Conservation (phyloP, 2,113 vertebrate genomes). For the Salvelinus alpinus region DNA sequence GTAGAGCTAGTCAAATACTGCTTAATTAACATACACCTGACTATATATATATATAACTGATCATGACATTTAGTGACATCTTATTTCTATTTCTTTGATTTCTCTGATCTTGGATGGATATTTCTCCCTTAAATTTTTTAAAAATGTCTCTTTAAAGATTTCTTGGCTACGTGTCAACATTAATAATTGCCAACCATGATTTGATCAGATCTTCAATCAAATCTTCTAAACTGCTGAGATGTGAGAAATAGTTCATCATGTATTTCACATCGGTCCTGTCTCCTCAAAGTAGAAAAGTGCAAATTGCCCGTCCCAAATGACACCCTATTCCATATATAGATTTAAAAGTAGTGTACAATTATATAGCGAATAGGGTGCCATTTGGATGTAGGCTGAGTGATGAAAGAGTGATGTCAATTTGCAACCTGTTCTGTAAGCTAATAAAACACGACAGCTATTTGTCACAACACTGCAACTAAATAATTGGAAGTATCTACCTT, state of each 20-base stretch:
- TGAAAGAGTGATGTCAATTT: too few species aligned
- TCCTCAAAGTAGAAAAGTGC: conserved; percentile 6
- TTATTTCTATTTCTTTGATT: conserved; percentile 18
- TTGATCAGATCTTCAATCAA: conserved; percentile 33
- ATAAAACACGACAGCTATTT: too few species aligned
- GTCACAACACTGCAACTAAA: too few species aligned
- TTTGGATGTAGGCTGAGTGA: too few species aligned
- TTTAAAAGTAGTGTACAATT: too few species aligned
- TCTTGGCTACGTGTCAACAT: conserved; percentile 7
- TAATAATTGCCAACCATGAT: conserved; percentile 36
- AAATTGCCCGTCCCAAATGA: neutral
- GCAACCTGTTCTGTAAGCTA: too few species aligned
- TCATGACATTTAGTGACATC: conserved; percentile 28
- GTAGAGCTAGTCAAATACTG: neutral
- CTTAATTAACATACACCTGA: neutral
- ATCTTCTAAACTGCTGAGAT: conserved; percentile 18
- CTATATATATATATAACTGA: neutral
- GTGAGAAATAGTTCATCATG: conserved; percentile 23
- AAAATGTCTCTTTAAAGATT: conserved; percentile 1
- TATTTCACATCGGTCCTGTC: conserved; percentile 1
- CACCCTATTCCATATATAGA: too few species aligned
- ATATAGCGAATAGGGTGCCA: too few species aligned
- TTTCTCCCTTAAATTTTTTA: conserved; percentile 5
- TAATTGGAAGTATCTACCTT: too few species aligned
- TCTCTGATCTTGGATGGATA: conserved; percentile 35